A percentile compares a stretch with the other conserved stretches of the same genome.
Conservation (phyloP, 2,113 vertebrate genomes). For the Mus spicilegus region DNA sequence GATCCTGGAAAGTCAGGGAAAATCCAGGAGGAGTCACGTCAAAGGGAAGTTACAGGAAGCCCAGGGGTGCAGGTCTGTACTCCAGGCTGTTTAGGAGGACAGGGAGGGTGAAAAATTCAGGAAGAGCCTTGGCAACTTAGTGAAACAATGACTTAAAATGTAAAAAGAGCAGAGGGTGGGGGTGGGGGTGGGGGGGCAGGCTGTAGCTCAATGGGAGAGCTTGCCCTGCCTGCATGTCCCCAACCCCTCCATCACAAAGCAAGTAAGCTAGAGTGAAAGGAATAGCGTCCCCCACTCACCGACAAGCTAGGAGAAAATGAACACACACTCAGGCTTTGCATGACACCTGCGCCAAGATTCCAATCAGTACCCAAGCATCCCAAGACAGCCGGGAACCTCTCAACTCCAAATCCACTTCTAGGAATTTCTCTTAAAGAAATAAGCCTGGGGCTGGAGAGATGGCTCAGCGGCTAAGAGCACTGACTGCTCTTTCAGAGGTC, state of each 20-base stretch:
- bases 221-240: background rate
- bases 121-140: background rate
- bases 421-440: conserved; percentile 58
- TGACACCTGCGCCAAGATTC: background rate
- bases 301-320: background rate
- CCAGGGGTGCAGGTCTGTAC: background rate
- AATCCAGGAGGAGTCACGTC: background rate
- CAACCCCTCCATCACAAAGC: background rate
- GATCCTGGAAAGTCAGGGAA: background rate
- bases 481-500: too few relatives aligned
- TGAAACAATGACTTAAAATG: background rate
- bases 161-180: background rate
- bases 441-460: background rate
- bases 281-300: background rate
- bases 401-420: background rate
- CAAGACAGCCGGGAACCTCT: rapidly evolving
- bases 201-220: background rate
- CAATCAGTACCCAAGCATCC: background rate
- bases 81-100: background rate
- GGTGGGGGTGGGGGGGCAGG: too few relatives aligned
- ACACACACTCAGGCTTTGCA: background rate
- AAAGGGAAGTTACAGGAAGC: background rate
- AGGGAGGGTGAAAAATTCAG: too few relatives aligned
- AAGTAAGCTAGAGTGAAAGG: background rate
- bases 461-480: too few relatives aligned